Evolutionary conservation across 2,113 vertebrate genomes (phyloP), one percentile per base, ranked within the genome.

Genomic region (Catharus minimus): DNA sequence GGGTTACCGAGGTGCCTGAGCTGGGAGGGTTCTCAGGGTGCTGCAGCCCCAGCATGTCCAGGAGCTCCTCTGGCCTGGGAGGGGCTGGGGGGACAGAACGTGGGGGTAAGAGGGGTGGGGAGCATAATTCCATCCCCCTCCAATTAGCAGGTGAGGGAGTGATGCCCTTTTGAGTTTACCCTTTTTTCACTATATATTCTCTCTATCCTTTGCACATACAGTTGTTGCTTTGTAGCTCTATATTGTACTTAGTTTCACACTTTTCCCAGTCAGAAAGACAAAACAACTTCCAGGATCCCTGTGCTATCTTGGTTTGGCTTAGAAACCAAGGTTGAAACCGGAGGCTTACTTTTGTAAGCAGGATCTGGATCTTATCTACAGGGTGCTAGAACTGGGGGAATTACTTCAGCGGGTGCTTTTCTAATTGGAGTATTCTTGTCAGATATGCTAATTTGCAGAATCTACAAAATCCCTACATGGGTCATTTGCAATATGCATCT

Each of bases 41-140:
- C 46, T 62, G 36, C 36, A 41, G 33, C 52, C 39, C 39, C 39
- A 39, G 39, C 39, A 39, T 12, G 38, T 17, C 28, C 41, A 9
- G n/a, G 28, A 33, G 17, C 27, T 21, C 4, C 52, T 4, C 38
- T 2, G 6, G 24, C 53, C 26, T 10, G 3, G 50, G 43, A 38
- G 61, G 71, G 36, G 19, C 28, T 57, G 75, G 24, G 57, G 44
- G 44, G 33, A 21, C 4, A 8, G 71, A 39, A 8, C 10, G 2
- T 36, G n/a, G 38, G 27, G 16, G 0, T 6, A n/a, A 20, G 49
- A 2, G 39, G 50, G 55, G 28, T 0, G 2, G 43, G 58, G 17
- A 27, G 13, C 20, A 5, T 3, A 17, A 41, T 13, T n/a, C 12
- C 16, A 24, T 44, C 12, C 28, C 7, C 2, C 49, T 41, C 49